Conservation (phyloP, 2,888 invertebrate genomes). For the Mamestra brassicae region DNA sequence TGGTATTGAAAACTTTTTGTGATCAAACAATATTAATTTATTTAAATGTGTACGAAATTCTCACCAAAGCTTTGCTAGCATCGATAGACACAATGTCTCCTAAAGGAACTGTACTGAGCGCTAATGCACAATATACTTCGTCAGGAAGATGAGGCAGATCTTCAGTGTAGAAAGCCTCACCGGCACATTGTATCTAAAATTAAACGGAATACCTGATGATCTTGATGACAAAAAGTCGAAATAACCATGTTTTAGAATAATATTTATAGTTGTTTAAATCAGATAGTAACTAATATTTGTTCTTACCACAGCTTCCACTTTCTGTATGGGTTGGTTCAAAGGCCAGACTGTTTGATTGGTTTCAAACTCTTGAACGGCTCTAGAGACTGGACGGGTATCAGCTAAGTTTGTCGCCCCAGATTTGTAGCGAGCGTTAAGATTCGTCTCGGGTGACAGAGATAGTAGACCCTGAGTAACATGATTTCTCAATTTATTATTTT, state of each 20-base stretch:
- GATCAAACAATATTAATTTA: neutral
- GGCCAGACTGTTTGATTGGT: slow-evolving; percentile 92
- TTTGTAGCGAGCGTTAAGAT: slow-evolving; percentile 78
- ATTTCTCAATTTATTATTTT: neutral
- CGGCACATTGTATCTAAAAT: slow-evolving; percentile 90
- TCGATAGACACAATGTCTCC: slow-evolving; percentile 91
- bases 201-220: no score
- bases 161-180: slow-evolving; percentile 92
- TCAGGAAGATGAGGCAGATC: slow-evolving; percentile 90
- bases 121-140: slow-evolving; percentile 93
- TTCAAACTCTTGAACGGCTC: slow-evolving; percentile 91
- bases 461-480: slow-evolving; percentile 84
- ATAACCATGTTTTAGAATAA: no score
- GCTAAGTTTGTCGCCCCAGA: slow-evolving; percentile 84
- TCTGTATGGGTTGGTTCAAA: slow-evolving; percentile 91
- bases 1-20: neutral
- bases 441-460: slow-evolving; percentile 83
- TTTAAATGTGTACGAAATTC: slow-evolving; percentile 13
- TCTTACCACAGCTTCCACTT: slow-evolving; percentile 86
- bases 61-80: slow-evolving; percentile 91
- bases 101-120: slow-evolving; percentile 85
- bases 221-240: no score
- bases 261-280: no score
- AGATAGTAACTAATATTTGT: neutral
- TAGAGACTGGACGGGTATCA: slow-evolving; percentile 89